A percentile compares a stretch with the other conserved stretches of the same genome.
These are phyloP conservation scores for Notiomystis cincta DNA, from an alignment of 2,113 vertebrate genomes.

Conservation along the genomic window DNA sequence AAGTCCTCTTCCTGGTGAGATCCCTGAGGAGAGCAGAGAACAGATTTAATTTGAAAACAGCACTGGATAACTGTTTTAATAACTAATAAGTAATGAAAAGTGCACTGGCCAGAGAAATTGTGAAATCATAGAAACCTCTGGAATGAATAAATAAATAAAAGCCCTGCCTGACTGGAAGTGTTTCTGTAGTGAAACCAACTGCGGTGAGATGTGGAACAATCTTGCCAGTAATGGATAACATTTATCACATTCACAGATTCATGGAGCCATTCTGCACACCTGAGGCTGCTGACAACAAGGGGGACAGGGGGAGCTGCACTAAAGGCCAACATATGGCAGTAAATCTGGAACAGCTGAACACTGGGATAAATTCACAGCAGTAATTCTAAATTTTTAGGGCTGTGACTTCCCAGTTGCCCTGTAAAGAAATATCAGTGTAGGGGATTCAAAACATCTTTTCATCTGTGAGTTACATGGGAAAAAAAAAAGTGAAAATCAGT, in stretches of 20 bases:
- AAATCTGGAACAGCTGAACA: conserved; percentile 40
- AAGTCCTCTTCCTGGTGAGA: not conserved
- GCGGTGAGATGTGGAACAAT: not conserved
- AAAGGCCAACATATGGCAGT: conserved; percentile 39
- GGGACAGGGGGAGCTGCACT: not conserved
- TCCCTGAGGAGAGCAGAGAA: not conserved
- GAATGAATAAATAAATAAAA: not conserved
- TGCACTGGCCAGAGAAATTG: not conserved
- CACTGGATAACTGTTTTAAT: not conserved
- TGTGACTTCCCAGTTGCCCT: not conserved
- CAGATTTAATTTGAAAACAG: not conserved
- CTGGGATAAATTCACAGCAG: not conserved
- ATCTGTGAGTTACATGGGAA: not conserved
- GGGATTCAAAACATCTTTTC: not conserved
- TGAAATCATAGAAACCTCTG: not conserved
- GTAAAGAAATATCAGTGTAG: not conserved
- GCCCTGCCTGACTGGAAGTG: not conserved
- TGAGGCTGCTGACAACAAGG: conserved; percentile 22
- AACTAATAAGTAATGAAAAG: not conserved
- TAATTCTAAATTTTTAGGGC: not conserved
- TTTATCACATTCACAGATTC: conserved; percentile 43
- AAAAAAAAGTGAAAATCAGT: not conserved
- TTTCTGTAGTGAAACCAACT: conserved; percentile 23
- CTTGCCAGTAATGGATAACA: not conserved
- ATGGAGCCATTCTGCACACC: conserved; percentile 17